Evolutionary conservation across 92 coral and sea anemone species (phyloP).

Genomic region (Phenganax marumi): DNA sequence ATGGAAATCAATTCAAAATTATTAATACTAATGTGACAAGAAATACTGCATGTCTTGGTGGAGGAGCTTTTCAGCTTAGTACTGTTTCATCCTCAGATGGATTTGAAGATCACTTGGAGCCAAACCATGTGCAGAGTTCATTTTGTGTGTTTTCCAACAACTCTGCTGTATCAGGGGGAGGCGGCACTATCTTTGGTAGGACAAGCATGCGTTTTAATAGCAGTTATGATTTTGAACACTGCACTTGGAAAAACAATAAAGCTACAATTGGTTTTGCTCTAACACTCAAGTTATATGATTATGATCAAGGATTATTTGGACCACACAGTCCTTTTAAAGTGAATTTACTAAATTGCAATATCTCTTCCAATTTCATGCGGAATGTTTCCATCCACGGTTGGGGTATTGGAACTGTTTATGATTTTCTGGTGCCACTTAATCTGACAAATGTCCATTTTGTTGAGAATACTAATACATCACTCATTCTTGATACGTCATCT

Average conservation of each 20-base stretch:
- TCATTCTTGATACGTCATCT: conserved; percentile 73
- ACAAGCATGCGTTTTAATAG: conserved; percentile 33
- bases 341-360: conserved; percentile 14
- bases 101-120: conserved; percentile 12
- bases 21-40: conserved; percentile 42
- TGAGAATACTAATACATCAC: conserved; percentile 66
- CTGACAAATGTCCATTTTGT: conserved; percentile 39
- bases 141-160: conserved; percentile 57
- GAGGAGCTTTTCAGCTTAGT: conserved; percentile 56
- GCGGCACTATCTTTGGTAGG: conserved; percentile 63
- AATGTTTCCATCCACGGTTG: not conserved
- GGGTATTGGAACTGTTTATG: conserved; percentile 38
- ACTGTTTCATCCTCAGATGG: conserved; percentile 15
- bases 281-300: conserved; percentile 37
- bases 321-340: conserved; percentile 41
- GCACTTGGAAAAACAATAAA: conserved; percentile 41
- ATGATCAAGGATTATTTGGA: conserved; percentile 46
- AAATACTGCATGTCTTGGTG: conserved; percentile 54
- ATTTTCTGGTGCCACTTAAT: conserved; percentile 37
- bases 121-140: conserved; percentile 51
- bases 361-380: conserved; percentile 21
- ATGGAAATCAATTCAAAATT: conserved; percentile 62
- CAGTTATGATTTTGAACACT: conserved; percentile 40
- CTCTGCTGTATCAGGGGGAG: conserved; percentile 68
- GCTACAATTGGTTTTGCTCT: conserved; percentile 55